Evolutionary conservation across 2,113 vertebrate genomes (phyloP).

Genomic region (Eonycteris spelaea): DNA sequence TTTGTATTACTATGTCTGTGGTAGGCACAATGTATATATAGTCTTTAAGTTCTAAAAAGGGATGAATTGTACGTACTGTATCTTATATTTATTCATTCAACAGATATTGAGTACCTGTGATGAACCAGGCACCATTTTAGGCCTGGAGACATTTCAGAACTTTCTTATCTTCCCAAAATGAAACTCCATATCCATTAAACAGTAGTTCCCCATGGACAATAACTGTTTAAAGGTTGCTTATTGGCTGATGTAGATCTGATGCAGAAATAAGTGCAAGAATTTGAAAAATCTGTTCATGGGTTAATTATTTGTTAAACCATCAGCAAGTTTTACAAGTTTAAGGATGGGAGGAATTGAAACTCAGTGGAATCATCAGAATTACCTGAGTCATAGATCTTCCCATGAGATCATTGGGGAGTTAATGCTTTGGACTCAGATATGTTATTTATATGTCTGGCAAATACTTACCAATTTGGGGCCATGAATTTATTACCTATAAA

Average conservation of each 20-base stretch:
- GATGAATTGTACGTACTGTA: not conserved
- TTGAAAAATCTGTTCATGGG: not conserved
- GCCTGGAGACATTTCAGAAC: not conserved
- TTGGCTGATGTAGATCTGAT: not conserved
- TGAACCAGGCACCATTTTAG: not conserved
- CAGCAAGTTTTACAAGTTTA: not conserved
- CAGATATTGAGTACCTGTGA: not conserved
- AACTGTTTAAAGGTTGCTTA: not conserved
- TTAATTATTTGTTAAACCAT: not conserved
- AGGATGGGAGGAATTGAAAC: not conserved
- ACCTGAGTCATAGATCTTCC: not conserved
- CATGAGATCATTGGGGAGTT: not conserved
- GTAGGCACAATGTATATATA: not conserved
- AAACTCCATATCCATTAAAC: not conserved
- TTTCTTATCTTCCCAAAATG: not conserved
- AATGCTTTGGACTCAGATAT: not conserved
- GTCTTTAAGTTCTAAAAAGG: not conserved
- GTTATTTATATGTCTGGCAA: not conserved
- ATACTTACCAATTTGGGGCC: not conserved
- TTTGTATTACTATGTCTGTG: not conserved
- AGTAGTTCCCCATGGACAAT: not conserved
- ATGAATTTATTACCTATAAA: not conserved
- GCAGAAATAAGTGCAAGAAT: not conserved
- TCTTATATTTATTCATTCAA: conserved; percentile 22
- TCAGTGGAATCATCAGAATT: not conserved